A percentile compares a stretch with the other conserved stretches of the same genome.
Conservation (phyloP, 2,888 invertebrate species). For the Chloroclystis v-ata region DNA sequence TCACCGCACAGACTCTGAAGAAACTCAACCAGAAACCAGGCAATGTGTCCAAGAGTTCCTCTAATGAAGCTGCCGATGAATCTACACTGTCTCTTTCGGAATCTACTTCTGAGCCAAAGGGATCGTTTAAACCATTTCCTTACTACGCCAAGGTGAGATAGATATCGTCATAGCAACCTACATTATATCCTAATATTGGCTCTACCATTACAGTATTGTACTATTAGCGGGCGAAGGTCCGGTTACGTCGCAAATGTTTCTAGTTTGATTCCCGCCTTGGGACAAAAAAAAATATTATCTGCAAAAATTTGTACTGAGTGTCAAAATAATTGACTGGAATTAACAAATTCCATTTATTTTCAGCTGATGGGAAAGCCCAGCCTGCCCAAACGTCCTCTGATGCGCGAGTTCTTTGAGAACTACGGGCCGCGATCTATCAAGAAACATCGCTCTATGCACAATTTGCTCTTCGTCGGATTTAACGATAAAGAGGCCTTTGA, state of each 20-base stretch:
- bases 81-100: neutral
- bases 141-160: constrained; percentile 45
- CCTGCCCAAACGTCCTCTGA: constrained; percentile 50
- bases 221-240: too few relatives aligned
- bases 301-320: too few relatives aligned
- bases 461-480: constrained; percentile 58
- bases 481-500: constrained; percentile 43
- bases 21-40: constrained; percentile 1
- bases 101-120: neutral
- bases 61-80: neutral
- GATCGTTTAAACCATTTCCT: constrained; percentile 17
- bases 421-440: constrained; percentile 56
- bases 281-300: too few relatives aligned
- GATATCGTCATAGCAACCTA: neutral
- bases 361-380: constrained; percentile 51
- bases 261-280: too few relatives aligned
- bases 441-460: constrained; percentile 53
- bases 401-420: constrained; percentile 50
- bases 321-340: too few relatives aligned
- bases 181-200: too few relatives aligned
- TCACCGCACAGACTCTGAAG: constrained; percentile 10
- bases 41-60: neutral
- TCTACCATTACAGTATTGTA: too few relatives aligned
- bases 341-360: constrained; percentile 13
- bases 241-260: too few relatives aligned